phyloP scores from a whole-genome alignment of 1,140 invertebrate genomes.

The Alviniconcha marisindica region DNA sequence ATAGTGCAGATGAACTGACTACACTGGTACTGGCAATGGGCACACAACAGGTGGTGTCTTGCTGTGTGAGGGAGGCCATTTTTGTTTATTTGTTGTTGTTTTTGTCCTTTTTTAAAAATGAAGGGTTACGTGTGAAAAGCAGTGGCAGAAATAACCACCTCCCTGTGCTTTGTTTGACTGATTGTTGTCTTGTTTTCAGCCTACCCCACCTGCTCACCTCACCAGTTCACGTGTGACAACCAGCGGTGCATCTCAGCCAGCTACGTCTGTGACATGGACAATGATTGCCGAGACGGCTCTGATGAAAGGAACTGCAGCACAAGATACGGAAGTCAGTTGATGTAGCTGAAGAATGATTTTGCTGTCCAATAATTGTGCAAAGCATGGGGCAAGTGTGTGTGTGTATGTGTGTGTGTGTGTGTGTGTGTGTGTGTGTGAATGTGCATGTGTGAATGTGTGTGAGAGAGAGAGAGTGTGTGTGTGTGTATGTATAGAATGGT shows the following conservation, averaged over 20 bases:
- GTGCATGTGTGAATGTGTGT: neutral
- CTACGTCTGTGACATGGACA: constrained; percentile 59
- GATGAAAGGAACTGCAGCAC: constrained; percentile 62
- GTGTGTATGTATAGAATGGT: neutral
- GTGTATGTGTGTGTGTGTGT: neutral
- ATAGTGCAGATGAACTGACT: too few relatives aligned
- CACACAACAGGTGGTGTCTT: too few relatives aligned
- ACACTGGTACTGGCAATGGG: too few relatives aligned
- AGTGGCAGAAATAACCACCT: too few relatives aligned
- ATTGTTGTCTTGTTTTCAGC: too few relatives aligned
- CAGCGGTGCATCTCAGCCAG: constrained; percentile 59
- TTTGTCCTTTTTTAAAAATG: neutral
- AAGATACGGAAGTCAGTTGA: constrained; percentile 83
- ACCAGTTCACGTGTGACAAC: constrained; percentile 94
- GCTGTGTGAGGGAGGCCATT: too few relatives aligned
- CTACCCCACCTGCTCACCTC: constrained; percentile 74
- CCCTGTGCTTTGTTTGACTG: too few relatives aligned
- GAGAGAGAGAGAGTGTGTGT: neutral
- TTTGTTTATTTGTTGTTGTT: constrained; percentile 6
- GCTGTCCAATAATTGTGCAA: too few relatives aligned
- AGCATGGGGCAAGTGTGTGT: neutral
- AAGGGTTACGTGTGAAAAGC: neutral
- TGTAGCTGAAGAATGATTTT: too few relatives aligned
- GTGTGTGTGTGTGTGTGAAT: neutral
- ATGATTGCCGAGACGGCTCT: constrained; percentile 60